Conservation (phyloP, 2,113 vertebrate species). For the Thamnaconus septentrionalis region DNA sequence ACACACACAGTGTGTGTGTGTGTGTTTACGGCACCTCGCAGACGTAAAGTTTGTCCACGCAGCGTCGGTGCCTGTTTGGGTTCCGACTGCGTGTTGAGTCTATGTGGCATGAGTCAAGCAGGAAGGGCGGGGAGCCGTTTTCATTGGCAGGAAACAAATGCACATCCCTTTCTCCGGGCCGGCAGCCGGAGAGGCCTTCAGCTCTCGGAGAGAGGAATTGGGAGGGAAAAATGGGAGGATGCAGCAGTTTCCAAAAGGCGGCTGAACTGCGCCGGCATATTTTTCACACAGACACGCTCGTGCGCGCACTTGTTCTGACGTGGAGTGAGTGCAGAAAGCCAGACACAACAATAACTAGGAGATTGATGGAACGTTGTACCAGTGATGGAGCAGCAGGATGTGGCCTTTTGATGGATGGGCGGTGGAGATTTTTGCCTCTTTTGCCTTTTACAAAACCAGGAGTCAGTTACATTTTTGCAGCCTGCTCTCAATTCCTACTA, state of each 20-base stretch:
- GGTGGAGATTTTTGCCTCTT: too few relatives aligned
- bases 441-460: too few relatives aligned
- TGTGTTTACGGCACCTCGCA: not conserved
- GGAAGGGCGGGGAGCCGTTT: constrained; percentile 71
- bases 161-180: constrained; percentile 66
- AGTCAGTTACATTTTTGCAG: too few relatives aligned
- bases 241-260: constrained; percentile 55
- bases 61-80: constrained; percentile 8
- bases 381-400: too few relatives aligned
- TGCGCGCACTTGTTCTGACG: not conserved
- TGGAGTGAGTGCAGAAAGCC: too few relatives aligned
- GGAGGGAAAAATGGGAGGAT: constrained; percentile 59
- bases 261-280: constrained; percentile 51
- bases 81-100: constrained; percentile 37
- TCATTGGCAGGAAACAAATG: constrained; percentile 73
- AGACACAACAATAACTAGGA: too few relatives aligned
- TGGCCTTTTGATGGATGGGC: too few relatives aligned
- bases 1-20: constrained; percentile 17
- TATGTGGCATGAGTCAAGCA: constrained; percentile 69
- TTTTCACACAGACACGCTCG: constrained; percentile 27
- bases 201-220: constrained; percentile 18
- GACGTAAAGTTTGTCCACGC: too few relatives aligned
- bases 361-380: too few relatives aligned
- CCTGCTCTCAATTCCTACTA: too few relatives aligned
- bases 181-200: constrained; percentile 36